A percentile compares a stretch with the other conserved stretches of the same genome.
Conservation (phyloP, 2,888 invertebrate genomes). For the Drosophila rellima region DNA sequence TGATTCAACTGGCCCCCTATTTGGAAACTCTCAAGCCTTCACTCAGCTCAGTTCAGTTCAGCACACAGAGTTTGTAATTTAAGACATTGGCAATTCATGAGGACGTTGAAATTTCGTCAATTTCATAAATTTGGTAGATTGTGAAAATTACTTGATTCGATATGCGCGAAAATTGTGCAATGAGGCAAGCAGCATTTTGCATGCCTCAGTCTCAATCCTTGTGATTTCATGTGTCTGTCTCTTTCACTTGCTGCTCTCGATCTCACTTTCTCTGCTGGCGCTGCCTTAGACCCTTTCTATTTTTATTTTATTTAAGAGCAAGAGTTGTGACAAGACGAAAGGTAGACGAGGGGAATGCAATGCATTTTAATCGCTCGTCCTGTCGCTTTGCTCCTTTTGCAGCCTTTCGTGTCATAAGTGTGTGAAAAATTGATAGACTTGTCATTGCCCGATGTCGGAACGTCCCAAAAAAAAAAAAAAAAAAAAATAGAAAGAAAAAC, state of each 20-base stretch:
- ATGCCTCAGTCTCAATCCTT: slow-evolving; percentile 56
- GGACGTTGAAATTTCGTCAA: slow-evolving; percentile 50
- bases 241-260: background rate
- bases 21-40: background rate
- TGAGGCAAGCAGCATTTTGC: slow-evolving; percentile 70
- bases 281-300: slow-evolving; percentile 34
- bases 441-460: slow-evolving; percentile 51
- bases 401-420: slow-evolving; percentile 69
- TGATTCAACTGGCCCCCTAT: background rate
- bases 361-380: slow-evolving; percentile 54
- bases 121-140: slow-evolving; percentile 61
- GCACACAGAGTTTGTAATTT: slow-evolving; percentile 62
- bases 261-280: slow-evolving; percentile 3
- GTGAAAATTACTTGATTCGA: slow-evolving; percentile 63
- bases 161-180: slow-evolving; percentile 64
- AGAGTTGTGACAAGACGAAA: slow-evolving; percentile 39
- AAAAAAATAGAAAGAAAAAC: background rate
- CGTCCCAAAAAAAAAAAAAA: background rate
- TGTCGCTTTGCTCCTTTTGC: slow-evolving; percentile 49
- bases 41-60: slow-evolving; percentile 5
- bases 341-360: slow-evolving; percentile 19
- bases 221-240: slow-evolving; percentile 14
- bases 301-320: background rate
- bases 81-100: slow-evolving; percentile 35
- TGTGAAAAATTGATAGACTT: slow-evolving; percentile 81